These are phyloP conservation scores for Pseudopodoces humilis DNA, from an alignment of 2,113 vertebrate genomes.

Conservation along the genomic window DNA sequence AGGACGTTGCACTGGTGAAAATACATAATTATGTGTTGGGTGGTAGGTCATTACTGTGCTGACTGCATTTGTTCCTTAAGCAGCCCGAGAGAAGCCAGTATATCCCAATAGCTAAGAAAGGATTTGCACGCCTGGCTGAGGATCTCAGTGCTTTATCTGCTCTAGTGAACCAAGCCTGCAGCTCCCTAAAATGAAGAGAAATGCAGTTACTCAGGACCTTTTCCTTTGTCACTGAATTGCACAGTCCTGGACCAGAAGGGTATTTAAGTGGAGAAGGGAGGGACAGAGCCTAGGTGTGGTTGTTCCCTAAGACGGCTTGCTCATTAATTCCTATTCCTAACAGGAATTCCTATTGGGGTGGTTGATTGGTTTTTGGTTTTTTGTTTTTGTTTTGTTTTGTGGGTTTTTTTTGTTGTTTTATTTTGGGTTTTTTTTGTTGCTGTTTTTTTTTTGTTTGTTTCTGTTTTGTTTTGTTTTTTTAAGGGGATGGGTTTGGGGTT, in stretches of 20 bases:
- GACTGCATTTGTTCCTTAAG: constrained; percentile 49
- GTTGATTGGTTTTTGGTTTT: neutral
- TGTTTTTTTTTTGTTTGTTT: neutral
- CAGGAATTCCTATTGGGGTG: rapidly evolving
- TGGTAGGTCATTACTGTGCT: constrained; percentile 29
- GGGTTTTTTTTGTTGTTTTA: too few species aligned
- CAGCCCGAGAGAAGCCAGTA: constrained; percentile 44
- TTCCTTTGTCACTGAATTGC: neutral
- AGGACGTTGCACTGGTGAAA: neutral
- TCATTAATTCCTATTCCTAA: neutral
- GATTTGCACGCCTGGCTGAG: constrained; percentile 52
- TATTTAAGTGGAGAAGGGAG: neutral
- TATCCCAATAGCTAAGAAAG: constrained; percentile 57
- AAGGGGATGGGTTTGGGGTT: too few species aligned
- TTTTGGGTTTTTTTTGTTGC: neutral
- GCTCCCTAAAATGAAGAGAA: constrained; percentile 1
- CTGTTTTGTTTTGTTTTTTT: neutral
- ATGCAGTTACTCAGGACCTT: neutral
- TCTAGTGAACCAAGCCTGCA: constrained; percentile 52
- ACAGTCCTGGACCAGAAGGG: neutral
- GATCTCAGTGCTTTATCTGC: constrained; percentile 56
- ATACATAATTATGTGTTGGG: constrained; percentile 3
- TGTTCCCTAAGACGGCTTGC: neutral
- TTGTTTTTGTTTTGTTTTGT: neutral
- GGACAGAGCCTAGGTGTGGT: neutral